Evolutionary conservation across 2,888 invertebrate genomes (phyloP).

Genomic region (Ennomos erosarius): DNA sequence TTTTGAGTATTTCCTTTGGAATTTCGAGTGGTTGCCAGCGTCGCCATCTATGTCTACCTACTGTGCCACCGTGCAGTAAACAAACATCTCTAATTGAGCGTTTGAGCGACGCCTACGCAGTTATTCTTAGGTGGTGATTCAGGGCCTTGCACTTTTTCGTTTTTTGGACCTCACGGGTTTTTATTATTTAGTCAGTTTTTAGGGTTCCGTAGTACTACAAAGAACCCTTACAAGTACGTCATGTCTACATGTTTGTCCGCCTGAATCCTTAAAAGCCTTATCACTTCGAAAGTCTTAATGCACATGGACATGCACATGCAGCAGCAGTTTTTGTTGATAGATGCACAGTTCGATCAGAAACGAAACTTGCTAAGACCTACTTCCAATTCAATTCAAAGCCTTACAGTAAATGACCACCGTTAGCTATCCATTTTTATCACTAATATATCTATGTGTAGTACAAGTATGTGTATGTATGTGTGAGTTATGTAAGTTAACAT

Average conservation of each 20-base stretch:
- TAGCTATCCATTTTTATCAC: too few species aligned
- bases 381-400: conserved; percentile 3
- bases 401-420: not conserved
- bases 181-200: not conserved
- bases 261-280: too few species aligned
- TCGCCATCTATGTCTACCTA: not conserved
- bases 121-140: conserved; percentile 20
- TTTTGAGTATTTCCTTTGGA: conserved; percentile 18
- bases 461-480: too few species aligned
- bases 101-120: conserved; percentile 25
- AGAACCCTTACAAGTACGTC: too few species aligned
- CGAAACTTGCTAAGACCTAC: not conserved
- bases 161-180: conserved; percentile 30
- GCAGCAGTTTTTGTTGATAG: too few species aligned
- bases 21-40: conserved; percentile 21
- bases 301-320: too few species aligned
- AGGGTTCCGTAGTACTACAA: too few species aligned
- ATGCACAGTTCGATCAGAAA: too few species aligned
- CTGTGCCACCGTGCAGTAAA: conserved; percentile 14
- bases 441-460: too few species aligned
- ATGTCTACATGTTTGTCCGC: too few species aligned
- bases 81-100: conserved; percentile 17
- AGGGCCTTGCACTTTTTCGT: conserved; percentile 13
- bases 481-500: too few species aligned
- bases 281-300: too few species aligned